These are phyloP conservation scores for Acrobasis suavella DNA, from an alignment of 2,888 invertebrate species.

Conservation along the genomic window DNA sequence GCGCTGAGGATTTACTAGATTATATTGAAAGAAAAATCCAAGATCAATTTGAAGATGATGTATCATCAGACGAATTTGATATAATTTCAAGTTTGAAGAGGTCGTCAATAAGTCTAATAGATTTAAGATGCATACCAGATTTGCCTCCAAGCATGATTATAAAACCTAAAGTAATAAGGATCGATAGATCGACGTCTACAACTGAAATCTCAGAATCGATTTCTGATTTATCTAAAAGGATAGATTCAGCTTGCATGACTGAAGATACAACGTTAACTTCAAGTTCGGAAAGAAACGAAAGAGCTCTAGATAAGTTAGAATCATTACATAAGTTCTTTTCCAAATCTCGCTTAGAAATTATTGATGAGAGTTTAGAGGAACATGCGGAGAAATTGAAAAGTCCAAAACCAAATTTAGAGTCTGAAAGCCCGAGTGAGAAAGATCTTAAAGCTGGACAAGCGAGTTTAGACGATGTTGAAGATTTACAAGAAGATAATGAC, in stretches of 20 bases:
- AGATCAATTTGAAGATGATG: slow-evolving; percentile 50
- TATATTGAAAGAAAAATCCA: slow-evolving; percentile 65
- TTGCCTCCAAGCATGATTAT: slow-evolving; percentile 70
- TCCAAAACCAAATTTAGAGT: slow-evolving; percentile 36
- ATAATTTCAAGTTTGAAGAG: slow-evolving; percentile 56
- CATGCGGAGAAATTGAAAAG: slow-evolving; percentile 47
- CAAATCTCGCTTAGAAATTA: slow-evolving; percentile 71
- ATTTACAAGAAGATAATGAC: slow-evolving; percentile 63
- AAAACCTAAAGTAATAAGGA: slow-evolving; percentile 64
- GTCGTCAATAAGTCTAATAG: slow-evolving; percentile 69
- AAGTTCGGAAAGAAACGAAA: slow-evolving; percentile 60
- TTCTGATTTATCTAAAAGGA: slow-evolving; percentile 60
- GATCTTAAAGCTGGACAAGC: slow-evolving; percentile 63
- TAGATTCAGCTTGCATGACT: slow-evolving; percentile 69
- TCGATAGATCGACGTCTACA: slow-evolving; percentile 74
- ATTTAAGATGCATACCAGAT: slow-evolving; percentile 71
- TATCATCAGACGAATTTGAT: slow-evolving; percentile 65
- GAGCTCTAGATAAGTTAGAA: slow-evolving; percentile 71
- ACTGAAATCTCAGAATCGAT: slow-evolving; percentile 68
- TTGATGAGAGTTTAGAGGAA: slow-evolving; percentile 71
- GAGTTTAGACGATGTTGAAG: slow-evolving; percentile 73
- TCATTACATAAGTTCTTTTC: slow-evolving; percentile 73
- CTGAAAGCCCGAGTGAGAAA: slow-evolving; percentile 31
- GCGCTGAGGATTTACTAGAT: slow-evolving; percentile 60
- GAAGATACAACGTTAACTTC: slow-evolving; percentile 64